phyloP scores from a whole-genome alignment of 2,797 vertebrate species.

The Masticophis lateralis region DNA sequence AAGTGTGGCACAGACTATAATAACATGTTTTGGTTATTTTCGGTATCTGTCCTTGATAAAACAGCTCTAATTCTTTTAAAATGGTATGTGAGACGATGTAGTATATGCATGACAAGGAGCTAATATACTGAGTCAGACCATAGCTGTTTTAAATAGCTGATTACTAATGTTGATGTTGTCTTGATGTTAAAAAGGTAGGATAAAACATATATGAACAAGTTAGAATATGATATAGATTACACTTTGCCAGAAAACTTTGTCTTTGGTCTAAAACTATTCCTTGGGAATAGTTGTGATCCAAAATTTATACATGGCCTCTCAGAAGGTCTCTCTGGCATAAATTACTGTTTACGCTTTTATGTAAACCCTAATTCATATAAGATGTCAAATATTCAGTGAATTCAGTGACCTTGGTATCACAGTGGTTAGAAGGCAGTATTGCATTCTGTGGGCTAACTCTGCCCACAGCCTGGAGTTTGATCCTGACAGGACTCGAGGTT shows the following conservation, averaged over 20 bases:
- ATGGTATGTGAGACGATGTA: neutral
- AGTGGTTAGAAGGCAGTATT: neutral
- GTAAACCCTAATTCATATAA: neutral
- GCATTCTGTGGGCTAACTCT: neutral
- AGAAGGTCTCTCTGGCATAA: neutral
- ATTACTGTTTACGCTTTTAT: neutral
- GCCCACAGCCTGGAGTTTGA: neutral
- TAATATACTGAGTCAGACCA: neutral
- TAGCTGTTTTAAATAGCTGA: neutral
- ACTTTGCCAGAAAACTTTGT: neutral
- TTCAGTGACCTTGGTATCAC: neutral
- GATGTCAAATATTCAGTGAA: neutral
- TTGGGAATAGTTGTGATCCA: neutral
- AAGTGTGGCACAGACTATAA: conserved; percentile 57
- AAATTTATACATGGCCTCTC: neutral
- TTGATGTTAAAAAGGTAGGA: neutral
- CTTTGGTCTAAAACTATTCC: neutral
- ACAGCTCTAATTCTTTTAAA: conserved; percentile 9
- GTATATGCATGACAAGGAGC: neutral
- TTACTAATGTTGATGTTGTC: neutral
- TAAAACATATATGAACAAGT: neutral
- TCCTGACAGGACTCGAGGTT: neutral
- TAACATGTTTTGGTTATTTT: conserved; percentile 32
- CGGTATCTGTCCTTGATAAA: conserved; percentile 31
- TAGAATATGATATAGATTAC: neutral